Evolutionary conservation across 2,888 invertebrate genomes (phyloP), one percentile per base, ranked within the genome.

Genomic region (Incurvaria masculella): DNA sequence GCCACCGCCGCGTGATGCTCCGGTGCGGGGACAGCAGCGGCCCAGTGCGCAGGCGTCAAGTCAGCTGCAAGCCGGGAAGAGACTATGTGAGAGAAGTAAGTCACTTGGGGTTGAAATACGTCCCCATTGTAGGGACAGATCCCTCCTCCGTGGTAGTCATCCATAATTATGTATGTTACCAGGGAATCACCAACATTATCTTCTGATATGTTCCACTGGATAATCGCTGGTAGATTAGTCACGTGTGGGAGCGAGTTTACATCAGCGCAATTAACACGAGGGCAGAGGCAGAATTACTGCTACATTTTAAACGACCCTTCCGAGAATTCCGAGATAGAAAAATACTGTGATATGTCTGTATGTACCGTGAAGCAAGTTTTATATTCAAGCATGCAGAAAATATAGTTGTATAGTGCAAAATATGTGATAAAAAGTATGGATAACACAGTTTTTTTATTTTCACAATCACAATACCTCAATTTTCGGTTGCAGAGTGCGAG

Each of bases 401-500:
- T 27, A 14, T 27, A 10, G 8, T 8, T 10, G 27, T 10, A 10
- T 39, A n/a, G 6, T 39, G 39, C 5, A n/a, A 17, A 14, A 8
- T 39, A 6, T 6, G 4, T 17, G 18, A n/a, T 8, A 39, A 6
- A 16, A 4, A 17, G n/a, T 5, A 5, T 16, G n/a, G n/a, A 16
- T 17, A 6, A 5, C 39, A 4, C n/a, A 4, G 4, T 16, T 16
- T 39, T 39, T 39, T 17, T 8, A 39, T 16, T 10, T 17, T 39
- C 6, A 5, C n/a, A 10, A 5, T 17, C 6, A 16, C 4, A 5
- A 10, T 17, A 39, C 4, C 4, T 39, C 4, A 8, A n/a, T 16
- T 16, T 17, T 23, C 16, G 6, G 6, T 56, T 51, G 26, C 59
- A 85, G 84, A 84, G 68, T 85, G 85, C 55, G 68, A 73, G 3